Conservation (phyloP, 2,113 vertebrate genomes). For the Eonycteris spelaea region DNA sequence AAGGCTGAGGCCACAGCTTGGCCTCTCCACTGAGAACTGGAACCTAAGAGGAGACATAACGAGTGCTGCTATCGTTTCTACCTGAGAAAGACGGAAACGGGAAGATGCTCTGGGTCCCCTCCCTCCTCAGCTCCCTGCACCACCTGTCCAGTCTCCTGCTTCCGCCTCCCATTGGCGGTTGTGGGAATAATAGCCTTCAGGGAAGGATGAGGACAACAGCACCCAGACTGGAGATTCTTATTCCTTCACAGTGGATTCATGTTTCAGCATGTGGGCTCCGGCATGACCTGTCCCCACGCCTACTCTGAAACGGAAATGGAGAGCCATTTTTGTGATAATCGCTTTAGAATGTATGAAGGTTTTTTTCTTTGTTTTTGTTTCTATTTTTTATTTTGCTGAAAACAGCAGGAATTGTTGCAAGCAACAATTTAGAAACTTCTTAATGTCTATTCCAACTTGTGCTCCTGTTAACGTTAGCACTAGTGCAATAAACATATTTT, state of each 20-base stretch:
- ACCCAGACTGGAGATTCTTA: background rate
- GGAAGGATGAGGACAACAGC: background rate
- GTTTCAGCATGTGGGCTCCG: background rate
- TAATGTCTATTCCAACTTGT: background rate
- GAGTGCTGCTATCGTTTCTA: accelerated
- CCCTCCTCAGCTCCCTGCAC: accelerated
- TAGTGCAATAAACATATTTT: background rate
- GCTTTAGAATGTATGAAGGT: background rate
- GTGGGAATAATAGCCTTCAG: background rate
- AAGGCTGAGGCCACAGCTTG: background rate
- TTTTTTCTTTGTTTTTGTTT: background rate
- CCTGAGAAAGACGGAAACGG: background rate
- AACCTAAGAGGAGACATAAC: accelerated
- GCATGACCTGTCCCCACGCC: accelerated
- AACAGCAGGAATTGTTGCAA: background rate
- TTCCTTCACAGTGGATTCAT: background rate
- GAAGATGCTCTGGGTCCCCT: accelerated
- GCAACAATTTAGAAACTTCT: background rate
- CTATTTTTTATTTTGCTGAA: background rate
- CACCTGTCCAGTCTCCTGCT: background rate
- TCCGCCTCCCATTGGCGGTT: background rate
- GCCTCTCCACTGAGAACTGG: background rate
- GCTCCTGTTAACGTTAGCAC: background rate
- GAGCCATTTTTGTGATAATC: background rate
- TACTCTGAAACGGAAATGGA: background rate